phyloP scores from a whole-genome alignment of 2,113 vertebrate genomes.

The Pleuronectes platessa region DNA sequence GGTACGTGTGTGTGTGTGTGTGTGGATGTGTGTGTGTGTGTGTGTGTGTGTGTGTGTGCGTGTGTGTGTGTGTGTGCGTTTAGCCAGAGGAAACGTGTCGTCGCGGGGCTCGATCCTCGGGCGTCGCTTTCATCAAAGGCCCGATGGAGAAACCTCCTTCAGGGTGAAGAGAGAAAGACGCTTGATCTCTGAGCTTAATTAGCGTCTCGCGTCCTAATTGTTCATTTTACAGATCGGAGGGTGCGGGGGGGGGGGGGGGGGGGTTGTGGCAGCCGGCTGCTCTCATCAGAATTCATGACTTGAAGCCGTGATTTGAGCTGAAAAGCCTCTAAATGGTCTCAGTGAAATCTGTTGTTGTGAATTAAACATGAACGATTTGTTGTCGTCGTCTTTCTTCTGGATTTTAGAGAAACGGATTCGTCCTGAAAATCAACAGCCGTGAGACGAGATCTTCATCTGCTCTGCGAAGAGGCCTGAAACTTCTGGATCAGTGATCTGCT shows the following conservation, averaged over 20 bases:
- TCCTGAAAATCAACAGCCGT: not conserved
- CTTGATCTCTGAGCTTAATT: slow-evolving; percentile 67
- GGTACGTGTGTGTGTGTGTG: not conserved
- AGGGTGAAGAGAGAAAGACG: slow-evolving; percentile 34
- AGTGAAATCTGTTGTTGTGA: slow-evolving; percentile 28
- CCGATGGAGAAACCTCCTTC: slow-evolving; percentile 37
- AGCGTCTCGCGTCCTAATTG: slow-evolving; percentile 57
- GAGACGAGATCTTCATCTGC: too few species aligned
- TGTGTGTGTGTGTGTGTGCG: not conserved
- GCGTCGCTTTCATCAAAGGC: slow-evolving; percentile 69
- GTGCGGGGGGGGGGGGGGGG: not conserved
- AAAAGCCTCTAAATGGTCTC: slow-evolving; percentile 43
- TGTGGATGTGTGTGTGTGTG: too few species aligned
- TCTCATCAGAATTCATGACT: slow-evolving; percentile 52
- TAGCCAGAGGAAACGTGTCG: slow-evolving; percentile 39
- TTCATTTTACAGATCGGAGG: slow-evolving; percentile 38
- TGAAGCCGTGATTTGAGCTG: slow-evolving; percentile 40
- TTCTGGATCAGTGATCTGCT: too few species aligned
- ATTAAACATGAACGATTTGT: slow-evolving; percentile 28
- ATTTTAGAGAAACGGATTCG: not conserved
- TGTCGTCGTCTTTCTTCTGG: not conserved
- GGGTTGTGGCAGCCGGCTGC: slow-evolving; percentile 3
- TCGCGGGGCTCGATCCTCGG: slow-evolving; percentile 26
- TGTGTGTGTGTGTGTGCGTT: not conserved
- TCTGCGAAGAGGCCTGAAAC: too few species aligned